Percentiles rank a stretch among this genome's conserved stretches.
These are phyloP conservation scores for Nesometra sesokonis DNA, from an alignment of 35 echinoderm and acorn worm genomes.

Conservation along the genomic window DNA sequence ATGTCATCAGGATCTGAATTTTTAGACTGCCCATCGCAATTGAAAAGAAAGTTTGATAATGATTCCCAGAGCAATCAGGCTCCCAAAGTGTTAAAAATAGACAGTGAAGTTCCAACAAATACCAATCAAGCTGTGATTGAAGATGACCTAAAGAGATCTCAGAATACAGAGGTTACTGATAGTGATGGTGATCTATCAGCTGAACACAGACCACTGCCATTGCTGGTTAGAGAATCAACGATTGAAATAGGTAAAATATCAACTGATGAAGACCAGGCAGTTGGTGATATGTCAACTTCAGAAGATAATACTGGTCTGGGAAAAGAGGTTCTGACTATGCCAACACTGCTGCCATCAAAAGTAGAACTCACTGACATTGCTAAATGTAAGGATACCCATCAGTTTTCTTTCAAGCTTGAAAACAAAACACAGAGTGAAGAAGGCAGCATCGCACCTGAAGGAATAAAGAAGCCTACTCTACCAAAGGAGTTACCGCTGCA, in stretches of 20 bases:
- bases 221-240: background rate
- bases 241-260: background rate
- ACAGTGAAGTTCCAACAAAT: background rate
- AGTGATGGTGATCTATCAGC: background rate
- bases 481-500: background rate
- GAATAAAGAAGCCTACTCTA: background rate
- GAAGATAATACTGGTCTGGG: background rate
- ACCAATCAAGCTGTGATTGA: background rate
- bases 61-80: background rate
- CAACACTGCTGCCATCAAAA: background rate
- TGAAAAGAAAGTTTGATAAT: background rate
- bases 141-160: background rate
- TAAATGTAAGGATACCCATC: background rate
- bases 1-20: too few species aligned
- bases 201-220: background rate
- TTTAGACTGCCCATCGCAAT: background rate
- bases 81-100: background rate
- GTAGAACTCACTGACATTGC: background rate
- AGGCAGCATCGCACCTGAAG: background rate
- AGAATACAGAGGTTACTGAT: background rate
- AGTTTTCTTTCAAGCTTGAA: background rate
- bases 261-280: background rate
- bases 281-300: background rate
- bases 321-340: background rate
- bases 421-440: background rate